Percentiles rank a stretch among this genome's conserved stretches.
Conservation (phyloP, 2,113 vertebrate genomes). For the Sterrhoptilus dennistouni region DNA sequence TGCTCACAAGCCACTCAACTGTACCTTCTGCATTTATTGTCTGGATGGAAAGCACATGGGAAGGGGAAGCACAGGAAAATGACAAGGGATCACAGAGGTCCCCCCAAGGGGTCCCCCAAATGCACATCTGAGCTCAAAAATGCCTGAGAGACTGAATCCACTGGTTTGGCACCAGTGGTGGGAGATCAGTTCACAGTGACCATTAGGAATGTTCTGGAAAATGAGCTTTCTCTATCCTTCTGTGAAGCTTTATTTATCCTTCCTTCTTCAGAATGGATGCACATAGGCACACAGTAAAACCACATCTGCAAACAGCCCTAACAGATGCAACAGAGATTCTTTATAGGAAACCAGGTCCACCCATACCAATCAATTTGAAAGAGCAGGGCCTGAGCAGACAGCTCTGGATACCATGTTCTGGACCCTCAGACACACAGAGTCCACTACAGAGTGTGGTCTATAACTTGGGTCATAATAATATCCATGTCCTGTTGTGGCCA, state of each 20-base stretch:
- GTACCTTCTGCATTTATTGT: background rate
- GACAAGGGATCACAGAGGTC: background rate
- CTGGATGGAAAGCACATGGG: accelerated
- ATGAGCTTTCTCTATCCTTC: background rate
- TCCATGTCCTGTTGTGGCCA: background rate
- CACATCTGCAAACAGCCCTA: background rate
- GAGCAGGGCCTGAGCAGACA: background rate
- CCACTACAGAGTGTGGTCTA: background rate
- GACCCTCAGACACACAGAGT: background rate
- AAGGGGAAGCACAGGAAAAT: background rate
- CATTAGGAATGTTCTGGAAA: background rate
- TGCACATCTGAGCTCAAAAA: background rate
- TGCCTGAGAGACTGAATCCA: background rate
- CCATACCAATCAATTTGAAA: background rate
- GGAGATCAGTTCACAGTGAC: background rate
- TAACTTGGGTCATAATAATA: background rate
- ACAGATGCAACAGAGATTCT: background rate
- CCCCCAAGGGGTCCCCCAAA: background rate
- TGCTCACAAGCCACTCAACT: background rate
- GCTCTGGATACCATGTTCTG: background rate
- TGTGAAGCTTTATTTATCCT: background rate
- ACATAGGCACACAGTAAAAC: background rate
- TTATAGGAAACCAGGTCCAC: background rate
- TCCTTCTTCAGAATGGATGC: background rate
- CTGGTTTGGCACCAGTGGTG: accelerated